A percentile compares a stretch with the other conserved stretches of the same genome.
phyloP scores from a whole-genome alignment of 2,797 vertebrate genomes.

The Eidolon dupreanum region DNA sequence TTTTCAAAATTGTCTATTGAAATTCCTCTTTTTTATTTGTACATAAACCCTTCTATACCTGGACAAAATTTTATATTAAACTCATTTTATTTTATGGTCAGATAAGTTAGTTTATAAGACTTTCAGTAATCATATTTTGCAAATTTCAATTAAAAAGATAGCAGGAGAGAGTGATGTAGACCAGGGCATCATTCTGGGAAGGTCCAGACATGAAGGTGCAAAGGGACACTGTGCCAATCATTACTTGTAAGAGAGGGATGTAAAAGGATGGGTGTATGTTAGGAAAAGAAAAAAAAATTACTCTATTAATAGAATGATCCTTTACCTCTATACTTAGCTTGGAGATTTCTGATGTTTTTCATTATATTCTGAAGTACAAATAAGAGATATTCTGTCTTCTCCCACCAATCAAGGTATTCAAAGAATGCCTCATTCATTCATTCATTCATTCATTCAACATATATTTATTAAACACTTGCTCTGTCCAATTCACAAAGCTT shows the following conservation, averaged over 20 bases:
- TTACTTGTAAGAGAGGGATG: background rate
- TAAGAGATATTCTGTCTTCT: background rate
- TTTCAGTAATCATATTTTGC: background rate
- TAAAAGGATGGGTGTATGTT: background rate
- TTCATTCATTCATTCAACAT: background rate
- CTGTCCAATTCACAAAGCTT: background rate
- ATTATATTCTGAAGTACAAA: background rate
- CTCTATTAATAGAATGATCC: background rate
- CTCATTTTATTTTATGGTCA: background rate
- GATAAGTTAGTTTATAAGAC: background rate
- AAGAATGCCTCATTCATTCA: background rate
- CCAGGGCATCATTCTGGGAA: background rate
- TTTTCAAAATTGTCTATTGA: background rate
- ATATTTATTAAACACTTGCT: background rate
- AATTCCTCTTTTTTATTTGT: background rate
- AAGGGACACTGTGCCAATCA: background rate
- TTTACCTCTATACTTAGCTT: background rate
- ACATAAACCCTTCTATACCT: background rate
- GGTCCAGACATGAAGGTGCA: background rate
- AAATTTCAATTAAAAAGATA: background rate
- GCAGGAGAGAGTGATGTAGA: background rate
- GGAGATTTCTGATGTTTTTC: background rate
- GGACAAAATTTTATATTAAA: background rate
- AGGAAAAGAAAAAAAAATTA: background rate
- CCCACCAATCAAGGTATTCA: background rate